phyloP scores from a whole-genome alignment of 2,797 vertebrate genomes.

The Sciurus vulgaris region DNA sequence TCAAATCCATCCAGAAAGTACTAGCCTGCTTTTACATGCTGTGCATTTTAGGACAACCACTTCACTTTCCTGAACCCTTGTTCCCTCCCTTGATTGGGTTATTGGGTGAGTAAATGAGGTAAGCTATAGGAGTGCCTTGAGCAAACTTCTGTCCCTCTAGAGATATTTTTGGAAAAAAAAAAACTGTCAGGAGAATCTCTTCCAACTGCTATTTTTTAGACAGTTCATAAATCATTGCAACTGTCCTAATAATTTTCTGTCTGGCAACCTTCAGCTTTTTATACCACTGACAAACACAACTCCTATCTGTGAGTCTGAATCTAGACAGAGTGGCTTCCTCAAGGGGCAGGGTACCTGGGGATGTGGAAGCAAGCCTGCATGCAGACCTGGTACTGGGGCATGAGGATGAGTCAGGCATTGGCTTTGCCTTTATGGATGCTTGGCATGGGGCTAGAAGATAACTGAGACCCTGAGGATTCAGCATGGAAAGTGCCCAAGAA shows the following conservation, averaged over 20 bases:
- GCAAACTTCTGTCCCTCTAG: neutral
- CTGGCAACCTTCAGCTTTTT: neutral
- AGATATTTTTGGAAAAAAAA: neutral
- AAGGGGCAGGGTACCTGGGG: neutral
- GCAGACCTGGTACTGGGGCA: neutral
- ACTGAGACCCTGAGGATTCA: neutral
- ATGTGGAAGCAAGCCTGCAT: neutral
- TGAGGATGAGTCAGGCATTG: neutral
- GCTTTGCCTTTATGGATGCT: neutral
- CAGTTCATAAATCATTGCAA: neutral
- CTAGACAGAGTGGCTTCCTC: neutral
- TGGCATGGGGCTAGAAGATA: neutral
- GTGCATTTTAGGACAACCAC: neutral
- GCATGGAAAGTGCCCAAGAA: neutral
- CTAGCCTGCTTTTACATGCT: neutral
- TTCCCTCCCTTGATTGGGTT: neutral
- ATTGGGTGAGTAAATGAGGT: neutral
- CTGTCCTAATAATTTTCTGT: neutral
- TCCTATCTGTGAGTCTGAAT: neutral
- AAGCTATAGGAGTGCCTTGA: neutral
- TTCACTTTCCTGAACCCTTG: neutral
- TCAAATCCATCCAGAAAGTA: neutral
- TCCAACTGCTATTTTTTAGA: neutral
- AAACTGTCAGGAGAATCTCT: neutral
- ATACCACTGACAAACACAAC: neutral